These are phyloP conservation scores for Sebastes steindachneri DNA, from an alignment of 2,797 vertebrate species.

Conservation along the genomic window DNA sequence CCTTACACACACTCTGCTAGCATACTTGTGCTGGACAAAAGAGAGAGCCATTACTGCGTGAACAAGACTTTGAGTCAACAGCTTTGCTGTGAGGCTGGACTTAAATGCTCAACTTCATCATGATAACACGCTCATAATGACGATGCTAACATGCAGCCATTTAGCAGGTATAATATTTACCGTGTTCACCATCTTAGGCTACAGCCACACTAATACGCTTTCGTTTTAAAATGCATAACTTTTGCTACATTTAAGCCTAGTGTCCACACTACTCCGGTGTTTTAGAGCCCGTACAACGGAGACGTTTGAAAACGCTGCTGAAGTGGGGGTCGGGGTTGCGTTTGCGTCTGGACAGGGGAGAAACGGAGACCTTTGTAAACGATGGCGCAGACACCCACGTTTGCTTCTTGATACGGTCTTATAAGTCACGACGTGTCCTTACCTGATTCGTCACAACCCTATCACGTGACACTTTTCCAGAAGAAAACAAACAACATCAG, in stretches of 20 bases:
- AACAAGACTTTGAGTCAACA: not conserved
- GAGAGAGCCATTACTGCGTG: not conserved
- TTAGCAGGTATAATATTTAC: too few relatives aligned
- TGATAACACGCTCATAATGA: too few relatives aligned
- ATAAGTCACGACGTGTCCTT: not conserved
- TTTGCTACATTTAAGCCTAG: not conserved
- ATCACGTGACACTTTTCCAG: too few relatives aligned
- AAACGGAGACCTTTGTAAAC: too few relatives aligned
- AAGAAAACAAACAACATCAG: not conserved
- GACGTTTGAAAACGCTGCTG: too few relatives aligned
- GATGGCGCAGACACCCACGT: not conserved
- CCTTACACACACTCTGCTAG: not conserved
- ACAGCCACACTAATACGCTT: too few relatives aligned
- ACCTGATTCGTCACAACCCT: too few relatives aligned
- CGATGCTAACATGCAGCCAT: not conserved
- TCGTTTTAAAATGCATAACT: not conserved
- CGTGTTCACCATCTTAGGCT: too few relatives aligned
- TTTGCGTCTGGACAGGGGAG: too few relatives aligned
- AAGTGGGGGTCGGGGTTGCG: too few relatives aligned
- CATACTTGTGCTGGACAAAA: not conserved
- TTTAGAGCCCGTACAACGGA: too few relatives aligned
- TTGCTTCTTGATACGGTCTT: not conserved
- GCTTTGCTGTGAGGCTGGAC: not conserved
- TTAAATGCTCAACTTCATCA: not conserved
- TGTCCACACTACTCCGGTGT: not conserved